A percentile compares a stretch with the other conserved stretches of the same genome.
phyloP scores from a whole-genome alignment of 2,888 invertebrate species.

The Macropis europaea region DNA sequence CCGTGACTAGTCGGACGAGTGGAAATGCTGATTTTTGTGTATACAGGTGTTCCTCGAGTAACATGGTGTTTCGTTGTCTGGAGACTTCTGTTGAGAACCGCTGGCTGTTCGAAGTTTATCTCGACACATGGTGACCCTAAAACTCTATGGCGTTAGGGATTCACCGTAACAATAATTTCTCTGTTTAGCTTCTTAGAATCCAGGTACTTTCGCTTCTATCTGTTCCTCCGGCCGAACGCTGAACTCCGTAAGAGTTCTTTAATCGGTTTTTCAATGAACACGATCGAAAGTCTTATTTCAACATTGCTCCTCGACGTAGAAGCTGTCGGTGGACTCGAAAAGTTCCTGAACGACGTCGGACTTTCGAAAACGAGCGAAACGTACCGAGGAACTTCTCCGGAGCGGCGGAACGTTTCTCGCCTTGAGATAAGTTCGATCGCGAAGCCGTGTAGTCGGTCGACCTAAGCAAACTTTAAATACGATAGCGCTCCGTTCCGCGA shows the following conservation, averaged over 20 bases:
- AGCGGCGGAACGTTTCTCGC: background rate
- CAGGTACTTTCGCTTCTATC: background rate
- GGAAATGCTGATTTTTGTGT: too few relatives aligned
- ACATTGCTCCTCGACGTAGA: too few relatives aligned
- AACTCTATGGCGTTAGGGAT: slow-evolving; percentile 40
- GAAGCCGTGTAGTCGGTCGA: slow-evolving; percentile 3
- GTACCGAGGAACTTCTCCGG: background rate
- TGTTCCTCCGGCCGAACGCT: background rate
- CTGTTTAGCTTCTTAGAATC: slow-evolving; percentile 44
- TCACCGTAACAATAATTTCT: slow-evolving; percentile 54
- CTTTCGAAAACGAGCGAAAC: background rate
- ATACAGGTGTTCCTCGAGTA: too few relatives aligned
- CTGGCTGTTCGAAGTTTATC: slow-evolving; percentile 47
- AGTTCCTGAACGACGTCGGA: background rate
- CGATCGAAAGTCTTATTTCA: too few relatives aligned
- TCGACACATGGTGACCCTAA: slow-evolving; percentile 40
- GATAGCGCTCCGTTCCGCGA: slow-evolving; percentile 34
- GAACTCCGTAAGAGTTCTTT: too few relatives aligned
- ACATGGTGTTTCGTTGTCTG: background rate
- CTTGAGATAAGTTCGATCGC: slow-evolving; percentile 33
- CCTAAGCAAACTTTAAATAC: slow-evolving; percentile 23
- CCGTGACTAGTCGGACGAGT: too few relatives aligned
- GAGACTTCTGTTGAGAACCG: slow-evolving; percentile 23
- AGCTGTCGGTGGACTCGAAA: background rate
- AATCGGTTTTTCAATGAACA: too few relatives aligned